These are phyloP conservation scores for Spodoptera picta DNA, from an alignment of 2,888 invertebrate species.

Conservation along the genomic window DNA sequence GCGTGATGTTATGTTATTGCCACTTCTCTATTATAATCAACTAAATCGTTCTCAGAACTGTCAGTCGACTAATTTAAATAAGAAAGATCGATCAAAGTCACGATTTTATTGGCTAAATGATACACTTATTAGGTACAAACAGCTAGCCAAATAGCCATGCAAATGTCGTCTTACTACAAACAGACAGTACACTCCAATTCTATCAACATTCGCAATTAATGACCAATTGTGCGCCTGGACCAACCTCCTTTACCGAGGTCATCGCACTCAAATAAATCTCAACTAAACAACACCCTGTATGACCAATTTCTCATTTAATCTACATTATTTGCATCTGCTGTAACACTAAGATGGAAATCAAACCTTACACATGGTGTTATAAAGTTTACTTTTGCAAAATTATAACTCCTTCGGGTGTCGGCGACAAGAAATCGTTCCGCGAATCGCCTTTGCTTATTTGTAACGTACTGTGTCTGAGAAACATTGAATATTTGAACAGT, in stretches of 20 bases:
- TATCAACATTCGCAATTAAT: conserved; percentile 82
- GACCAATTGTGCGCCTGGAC: conserved; percentile 74
- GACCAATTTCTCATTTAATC: conserved; percentile 82
- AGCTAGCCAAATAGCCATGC: conserved; percentile 22
- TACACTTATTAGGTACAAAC: too few species aligned
- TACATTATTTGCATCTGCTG: conserved; percentile 63
- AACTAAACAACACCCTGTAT: conserved; percentile 75
- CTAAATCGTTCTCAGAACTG: too few species aligned
- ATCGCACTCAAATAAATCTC: conserved; percentile 81
- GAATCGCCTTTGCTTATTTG: conserved; percentile 75
- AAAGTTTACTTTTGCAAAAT: conserved; percentile 68
- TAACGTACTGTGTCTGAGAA: conserved; percentile 71
- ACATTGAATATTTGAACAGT: conserved; percentile 75
- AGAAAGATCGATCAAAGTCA: too few species aligned
- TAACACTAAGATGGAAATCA: conserved; percentile 37
- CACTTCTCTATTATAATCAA: too few species aligned
- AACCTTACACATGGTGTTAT: conserved; percentile 63
- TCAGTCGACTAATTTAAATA: too few species aligned
- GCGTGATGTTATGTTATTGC: too few species aligned
- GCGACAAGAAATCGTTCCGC: conserved; percentile 77
- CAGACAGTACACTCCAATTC: conserved; percentile 74
- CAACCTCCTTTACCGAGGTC: conserved; percentile 64
- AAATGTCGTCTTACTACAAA: conserved; percentile 70
- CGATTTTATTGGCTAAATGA: too few species aligned
- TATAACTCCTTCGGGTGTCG: conserved; percentile 70